phyloP scores from a whole-genome alignment of 2,888 invertebrate species.

The Drosophila picticornis region DNA sequence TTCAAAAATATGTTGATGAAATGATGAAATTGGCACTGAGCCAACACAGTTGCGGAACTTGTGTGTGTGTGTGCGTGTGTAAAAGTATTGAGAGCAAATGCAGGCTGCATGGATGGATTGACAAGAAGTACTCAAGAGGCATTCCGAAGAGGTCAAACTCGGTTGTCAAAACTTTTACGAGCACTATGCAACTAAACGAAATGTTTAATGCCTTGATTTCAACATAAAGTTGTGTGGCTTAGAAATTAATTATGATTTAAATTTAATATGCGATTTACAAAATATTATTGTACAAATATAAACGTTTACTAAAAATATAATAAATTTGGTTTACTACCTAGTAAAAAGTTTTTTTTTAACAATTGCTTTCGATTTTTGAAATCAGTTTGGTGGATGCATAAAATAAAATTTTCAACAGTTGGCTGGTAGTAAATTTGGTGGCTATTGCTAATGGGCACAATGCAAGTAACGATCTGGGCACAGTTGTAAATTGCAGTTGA shows the following conservation, averaged over 20 bases:
- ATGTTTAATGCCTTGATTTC: neutral
- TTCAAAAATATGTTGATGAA: slow-evolving; percentile 27
- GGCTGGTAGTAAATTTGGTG: neutral
- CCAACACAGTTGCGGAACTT: slow-evolving; percentile 29
- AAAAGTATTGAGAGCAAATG: slow-evolving; percentile 40
- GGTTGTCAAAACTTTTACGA: neutral
- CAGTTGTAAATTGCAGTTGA: slow-evolving; percentile 1
- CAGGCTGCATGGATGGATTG: slow-evolving; percentile 19
- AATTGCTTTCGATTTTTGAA: neutral
- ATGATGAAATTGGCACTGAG: slow-evolving; percentile 54
- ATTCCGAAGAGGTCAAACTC: slow-evolving; percentile 20
- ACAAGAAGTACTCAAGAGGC: slow-evolving; percentile 6
- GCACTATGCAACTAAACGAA: neutral
- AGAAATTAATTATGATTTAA: neutral
- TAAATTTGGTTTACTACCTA: rapidly evolving
- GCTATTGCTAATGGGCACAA: slow-evolving; percentile 25
- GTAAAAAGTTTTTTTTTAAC: neutral
- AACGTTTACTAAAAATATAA: neutral
- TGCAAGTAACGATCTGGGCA: slow-evolving; percentile 14
- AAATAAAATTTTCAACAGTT: slow-evolving; percentile 18
- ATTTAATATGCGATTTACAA: neutral
- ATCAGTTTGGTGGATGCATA: neutral
- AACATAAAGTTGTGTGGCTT: too few relatives aligned
- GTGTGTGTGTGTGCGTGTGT: slow-evolving; percentile 32
- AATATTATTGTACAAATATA: neutral